A percentile compares a stretch with the other conserved stretches of the same genome.
Evolutionary conservation across 64 coral and sea anemone species (phyloP).

Genomic region (Pachyseris speciosa): DNA sequence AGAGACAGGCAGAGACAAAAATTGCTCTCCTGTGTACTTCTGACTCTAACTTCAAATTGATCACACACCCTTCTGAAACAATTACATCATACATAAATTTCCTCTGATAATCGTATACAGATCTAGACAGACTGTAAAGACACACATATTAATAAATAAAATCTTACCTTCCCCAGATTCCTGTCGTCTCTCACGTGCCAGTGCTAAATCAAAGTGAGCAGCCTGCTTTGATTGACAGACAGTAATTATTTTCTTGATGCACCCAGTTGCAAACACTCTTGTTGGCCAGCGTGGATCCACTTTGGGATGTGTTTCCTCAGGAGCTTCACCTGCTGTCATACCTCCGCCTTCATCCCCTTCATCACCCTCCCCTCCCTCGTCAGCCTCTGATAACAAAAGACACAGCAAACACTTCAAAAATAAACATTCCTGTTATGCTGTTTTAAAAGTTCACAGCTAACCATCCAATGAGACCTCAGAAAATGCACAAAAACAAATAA

Average conservation of each 20-base stretch:
- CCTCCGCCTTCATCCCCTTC: conserved; percentile 90
- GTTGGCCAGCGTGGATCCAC: conserved; percentile 98
- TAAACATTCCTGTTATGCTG: background rate
- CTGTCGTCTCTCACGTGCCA: conserved; percentile 70
- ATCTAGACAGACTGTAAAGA: too few species aligned
- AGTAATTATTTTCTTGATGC: conserved; percentile 92
- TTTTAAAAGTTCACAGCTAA: too few species aligned
- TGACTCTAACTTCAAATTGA: too few species aligned
- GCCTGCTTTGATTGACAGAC: conserved; percentile 82
- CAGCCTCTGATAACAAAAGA: conserved; percentile 25
- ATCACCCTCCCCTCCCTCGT: conserved; percentile 81
- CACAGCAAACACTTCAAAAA: background rate
- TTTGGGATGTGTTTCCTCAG: conserved; percentile 95
- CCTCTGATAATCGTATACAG: too few species aligned
- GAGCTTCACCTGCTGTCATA: conserved; percentile 76
- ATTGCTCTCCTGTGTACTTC: too few species aligned
- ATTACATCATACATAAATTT: too few species aligned
- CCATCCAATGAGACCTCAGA: too few species aligned
- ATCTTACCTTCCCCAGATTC: conserved; percentile 85
- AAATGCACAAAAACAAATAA: too few species aligned
- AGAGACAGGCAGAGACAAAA: too few species aligned
- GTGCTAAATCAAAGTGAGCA: conserved; percentile 90
- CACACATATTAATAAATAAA: background rate
- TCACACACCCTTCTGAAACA: too few species aligned
- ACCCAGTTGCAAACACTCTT: conserved; percentile 93